A percentile compares a stretch with the other conserved stretches of the same genome.
phyloP scores from a whole-genome alignment of 2,888 invertebrate species.

The Yponomeuta evonymella region DNA sequence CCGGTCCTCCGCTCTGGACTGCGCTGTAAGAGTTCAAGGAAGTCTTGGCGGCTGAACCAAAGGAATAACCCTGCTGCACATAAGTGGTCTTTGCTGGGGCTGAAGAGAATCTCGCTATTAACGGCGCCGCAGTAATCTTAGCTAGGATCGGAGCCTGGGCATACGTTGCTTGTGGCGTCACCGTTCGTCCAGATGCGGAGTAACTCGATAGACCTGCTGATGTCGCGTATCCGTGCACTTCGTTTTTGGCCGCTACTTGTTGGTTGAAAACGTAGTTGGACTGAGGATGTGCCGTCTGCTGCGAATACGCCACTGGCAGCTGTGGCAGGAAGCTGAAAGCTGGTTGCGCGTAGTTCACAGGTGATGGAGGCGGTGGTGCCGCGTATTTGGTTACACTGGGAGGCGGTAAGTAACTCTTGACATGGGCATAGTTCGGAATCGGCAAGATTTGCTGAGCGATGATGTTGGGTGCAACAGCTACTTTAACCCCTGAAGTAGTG shows the following conservation, averaged over 20 bases:
- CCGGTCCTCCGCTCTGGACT: slow-evolving; percentile 54
- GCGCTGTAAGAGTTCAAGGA: slow-evolving; percentile 54
- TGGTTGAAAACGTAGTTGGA: slow-evolving; percentile 5
- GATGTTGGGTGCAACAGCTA: slow-evolving; percentile 28
- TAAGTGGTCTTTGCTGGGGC: slow-evolving; percentile 51
- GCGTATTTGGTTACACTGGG: background rate
- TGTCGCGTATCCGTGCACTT: slow-evolving; percentile 73
- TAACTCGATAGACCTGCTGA: slow-evolving; percentile 67
- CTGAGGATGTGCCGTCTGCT: background rate
- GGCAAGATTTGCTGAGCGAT: slow-evolving; percentile 29
- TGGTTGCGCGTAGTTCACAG: background rate
- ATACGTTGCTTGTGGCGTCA: slow-evolving; percentile 61
- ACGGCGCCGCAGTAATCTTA: slow-evolving; percentile 66
- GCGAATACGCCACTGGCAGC: background rate
- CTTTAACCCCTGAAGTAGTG: slow-evolving; percentile 51
- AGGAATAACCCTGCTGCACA: slow-evolving; percentile 40
- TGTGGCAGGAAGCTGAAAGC: background rate
- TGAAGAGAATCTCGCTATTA: slow-evolving; percentile 53
- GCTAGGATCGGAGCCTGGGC: slow-evolving; percentile 72
- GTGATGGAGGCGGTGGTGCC: background rate
- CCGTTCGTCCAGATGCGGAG: slow-evolving; percentile 46
- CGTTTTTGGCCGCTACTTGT: slow-evolving; percentile 28
- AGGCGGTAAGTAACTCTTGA: slow-evolving; percentile 30
- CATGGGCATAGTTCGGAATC: slow-evolving; percentile 17
- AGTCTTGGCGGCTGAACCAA: slow-evolving; percentile 62